phyloP scores from a whole-genome alignment of 2,888 invertebrate species.

The Caenorhabditis macrosperma region DNA sequence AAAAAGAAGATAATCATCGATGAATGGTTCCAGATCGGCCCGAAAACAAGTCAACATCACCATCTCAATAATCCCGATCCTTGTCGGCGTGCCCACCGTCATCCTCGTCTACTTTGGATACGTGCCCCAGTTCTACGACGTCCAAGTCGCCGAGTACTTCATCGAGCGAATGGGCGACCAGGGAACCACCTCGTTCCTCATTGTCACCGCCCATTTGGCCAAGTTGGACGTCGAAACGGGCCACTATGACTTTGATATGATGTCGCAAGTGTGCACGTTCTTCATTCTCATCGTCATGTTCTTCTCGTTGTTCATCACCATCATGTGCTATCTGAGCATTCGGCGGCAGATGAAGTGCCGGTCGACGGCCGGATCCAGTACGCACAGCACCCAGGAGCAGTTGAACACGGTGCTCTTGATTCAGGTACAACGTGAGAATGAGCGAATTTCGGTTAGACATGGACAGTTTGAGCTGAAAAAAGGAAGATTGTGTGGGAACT shows the following conservation, averaged over 20 bases:
- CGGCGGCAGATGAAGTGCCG: constrained; percentile 9
- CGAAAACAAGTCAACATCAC: constrained; percentile 7
- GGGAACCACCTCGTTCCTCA: constrained; percentile 12
- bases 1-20: no score
- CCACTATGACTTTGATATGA: constrained; percentile 9
- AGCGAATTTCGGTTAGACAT: no score
- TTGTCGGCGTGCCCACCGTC: constrained; percentile 9
- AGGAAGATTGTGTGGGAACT: no score
- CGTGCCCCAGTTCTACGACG: background rate
- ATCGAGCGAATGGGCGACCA: constrained; percentile 18
- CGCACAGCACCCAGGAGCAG: constrained; percentile 18
- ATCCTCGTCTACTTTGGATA: constrained; percentile 23
- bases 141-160: background rate
- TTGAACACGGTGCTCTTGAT: constrained; percentile 25
- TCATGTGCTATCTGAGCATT: constrained; percentile 8
- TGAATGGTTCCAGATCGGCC: constrained; percentile 3
- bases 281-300: constrained; percentile 24
- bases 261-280: constrained; percentile 8
- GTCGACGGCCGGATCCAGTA: background rate
- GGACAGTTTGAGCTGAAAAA: no score
- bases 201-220: constrained; percentile 1
- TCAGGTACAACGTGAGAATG: no score
- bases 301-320: constrained; percentile 2
- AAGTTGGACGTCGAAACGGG: background rate
- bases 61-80: constrained; percentile 2